Base-by-base conservation (phyloP, 1,140 invertebrate genomes). In the Pemphigus obesinymphae region DNA sequence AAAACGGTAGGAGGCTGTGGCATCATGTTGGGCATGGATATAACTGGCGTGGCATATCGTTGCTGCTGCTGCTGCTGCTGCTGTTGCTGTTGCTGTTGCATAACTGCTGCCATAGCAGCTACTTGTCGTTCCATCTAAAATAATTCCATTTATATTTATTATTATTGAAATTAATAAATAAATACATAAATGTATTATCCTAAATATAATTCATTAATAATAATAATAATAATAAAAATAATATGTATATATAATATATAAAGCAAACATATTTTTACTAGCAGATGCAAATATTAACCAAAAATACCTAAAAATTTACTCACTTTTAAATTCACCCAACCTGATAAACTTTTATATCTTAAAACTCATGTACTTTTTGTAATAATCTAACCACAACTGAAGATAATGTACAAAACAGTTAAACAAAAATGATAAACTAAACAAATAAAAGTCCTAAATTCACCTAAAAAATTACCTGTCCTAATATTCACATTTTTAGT, bases 61-160 rank as follows among this genome's bases (percentile, higher is more conserved):
- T 80, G 76, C 20, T 76, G 73, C 15, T 75, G 72, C 17, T 78
- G 75, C 17, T 73, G 70, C n/a, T 78, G 75, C 29, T 76, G 73
- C 0, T 80, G 75, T 0, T 70, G 68, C n/a, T 73, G 70, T 72
- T 72, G 68, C 31, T 72, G 70, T 61, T 80, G 76, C 76, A 80
- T 80, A 61, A 80, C 76, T 63, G 76, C 76, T 63, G 76, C 76
- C 76, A 80, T 80, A 63, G 76, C 76, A 61, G 76, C 76, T 43
- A 80, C 76, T 80, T 80, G 76, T 61, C 76, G 20, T 80, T 80
- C 76, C 76, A 80, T 80, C 76, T 80, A 80, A 53, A 76, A 76
- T 40, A 6, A 76, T 58, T 58, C 10, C 26, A 73, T 73, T 70
- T 45, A 29, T 8, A 70, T 10, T 43, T 17, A 70, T 26, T 43